Evolutionary conservation across 2,888 invertebrate genomes (phyloP), one percentile per base, ranked within the genome.

Genomic region (Lithophane semibrunnea): DNA sequence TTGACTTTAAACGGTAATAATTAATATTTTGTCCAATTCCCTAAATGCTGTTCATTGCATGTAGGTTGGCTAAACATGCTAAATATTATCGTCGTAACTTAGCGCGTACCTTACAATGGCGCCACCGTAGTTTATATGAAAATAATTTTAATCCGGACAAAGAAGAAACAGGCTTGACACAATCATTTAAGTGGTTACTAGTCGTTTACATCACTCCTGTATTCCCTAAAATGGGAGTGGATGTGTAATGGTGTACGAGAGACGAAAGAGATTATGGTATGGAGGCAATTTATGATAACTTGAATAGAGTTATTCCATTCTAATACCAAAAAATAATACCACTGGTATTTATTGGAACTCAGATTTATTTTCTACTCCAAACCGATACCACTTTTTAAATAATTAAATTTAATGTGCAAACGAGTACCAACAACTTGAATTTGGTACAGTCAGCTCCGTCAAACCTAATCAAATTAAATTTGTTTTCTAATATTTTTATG

Each of bases 1-100:
- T 82, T 85, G 72, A 84, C 69, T 65, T 47, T 66, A 73, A 84
- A 82, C 74, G 47, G 74, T 85, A 71, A 60, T 82, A 66, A 77
- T 72, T 77, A 77, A 56, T 70, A 29, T 70, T 75, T 64, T 70
- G 63, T 77, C 85, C 37, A 42, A 73, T 77, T 82, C 69, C 65
- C 24, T 77, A 49, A 83, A 82, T 73, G 73, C 76, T 74, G 60
- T 42, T 24, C 42, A 76, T 68, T 76, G 82, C 82, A 44, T 56
- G 58, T 63, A 69, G 60, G 74, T 73, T 56, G 44, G 24, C 82
- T 69, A 64, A 84, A 77, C 85, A 85, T 77, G 77, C 65, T 21
- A 77, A 85, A 67, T 3, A 37, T 85, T 82, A 77, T 75, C 65
- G 1, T 74, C 68, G 18, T 82, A 82, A 77, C 69, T 83, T 85